These are phyloP conservation scores for Chorisops tibialis DNA, from an alignment of 2,888 invertebrate species.

Conservation along the genomic window DNA sequence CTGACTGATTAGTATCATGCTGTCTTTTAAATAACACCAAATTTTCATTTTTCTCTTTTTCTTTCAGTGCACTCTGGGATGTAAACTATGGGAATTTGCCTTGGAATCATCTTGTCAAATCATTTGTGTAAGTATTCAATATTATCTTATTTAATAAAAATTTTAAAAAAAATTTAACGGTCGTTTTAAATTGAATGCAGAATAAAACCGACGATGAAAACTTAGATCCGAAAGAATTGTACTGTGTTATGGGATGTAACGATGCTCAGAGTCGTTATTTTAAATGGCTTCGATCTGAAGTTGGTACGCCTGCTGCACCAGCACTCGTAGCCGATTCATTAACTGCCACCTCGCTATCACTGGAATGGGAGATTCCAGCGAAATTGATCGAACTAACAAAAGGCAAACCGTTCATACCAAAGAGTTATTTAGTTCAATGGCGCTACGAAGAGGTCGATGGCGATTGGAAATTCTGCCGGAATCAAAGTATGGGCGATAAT, in stretches of 20 bases:
- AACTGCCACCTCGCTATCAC: constrained; percentile 72
- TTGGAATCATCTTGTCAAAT: constrained; percentile 72
- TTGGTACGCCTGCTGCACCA: constrained; percentile 70
- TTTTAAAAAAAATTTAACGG: too few relatives aligned
- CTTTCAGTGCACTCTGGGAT: constrained; percentile 77
- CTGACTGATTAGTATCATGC: constrained; percentile 25
- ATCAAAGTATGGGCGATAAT: constrained; percentile 65
- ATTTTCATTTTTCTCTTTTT: constrained; percentile 37
- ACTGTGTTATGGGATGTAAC: constrained; percentile 80
- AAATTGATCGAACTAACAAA: constrained; percentile 52
- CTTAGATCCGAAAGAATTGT: constrained; percentile 66
- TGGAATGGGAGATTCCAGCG: constrained; percentile 68
- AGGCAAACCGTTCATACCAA: constrained; percentile 54
- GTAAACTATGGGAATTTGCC: constrained; percentile 73
- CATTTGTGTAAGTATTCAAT: constrained; percentile 71
- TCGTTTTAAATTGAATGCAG: constrained; percentile 53
- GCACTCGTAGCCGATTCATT: constrained; percentile 74
- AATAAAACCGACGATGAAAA: constrained; percentile 67
- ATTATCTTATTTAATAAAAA: neutral
- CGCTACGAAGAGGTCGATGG: constrained; percentile 66
- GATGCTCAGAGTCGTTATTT: constrained; percentile 74
- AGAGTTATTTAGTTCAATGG: constrained; percentile 70
- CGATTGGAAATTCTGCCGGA: constrained; percentile 80
- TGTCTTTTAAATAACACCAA: constrained; percentile 22
- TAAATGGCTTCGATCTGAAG: constrained; percentile 64